Conservation (phyloP, 2,113 vertebrate genomes). For the Dryoscopus gambensis region DNA sequence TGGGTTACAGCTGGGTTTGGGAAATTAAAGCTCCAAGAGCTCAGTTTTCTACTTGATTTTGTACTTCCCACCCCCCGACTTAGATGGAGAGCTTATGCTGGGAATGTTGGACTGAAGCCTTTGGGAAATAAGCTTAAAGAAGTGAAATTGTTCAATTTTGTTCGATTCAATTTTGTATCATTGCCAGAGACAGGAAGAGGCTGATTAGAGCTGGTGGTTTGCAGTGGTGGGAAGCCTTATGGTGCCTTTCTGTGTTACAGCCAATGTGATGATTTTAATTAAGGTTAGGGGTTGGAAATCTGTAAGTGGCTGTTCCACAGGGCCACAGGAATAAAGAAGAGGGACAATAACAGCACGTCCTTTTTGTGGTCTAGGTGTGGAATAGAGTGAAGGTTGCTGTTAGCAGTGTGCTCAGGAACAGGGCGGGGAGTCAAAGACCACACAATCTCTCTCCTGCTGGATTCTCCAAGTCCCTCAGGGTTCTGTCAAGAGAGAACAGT, state of each 20-base stretch:
- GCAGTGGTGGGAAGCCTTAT: neutral
- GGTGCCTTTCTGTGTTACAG: neutral
- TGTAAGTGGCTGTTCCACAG: neutral
- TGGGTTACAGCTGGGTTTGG: constrained; percentile 10
- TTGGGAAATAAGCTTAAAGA: constrained; percentile 48
- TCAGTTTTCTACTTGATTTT: constrained; percentile 15
- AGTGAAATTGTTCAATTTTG: constrained; percentile 37
- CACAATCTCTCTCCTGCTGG: neutral
- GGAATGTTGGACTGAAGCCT: neutral
- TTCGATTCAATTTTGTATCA: constrained; percentile 22
- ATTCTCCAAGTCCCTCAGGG: neutral
- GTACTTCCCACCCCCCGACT: neutral
- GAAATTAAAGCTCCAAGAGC: constrained; percentile 40
- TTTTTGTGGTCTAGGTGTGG: neutral
- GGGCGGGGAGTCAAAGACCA: neutral
- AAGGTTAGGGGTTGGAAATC: neutral
- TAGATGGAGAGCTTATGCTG: neutral
- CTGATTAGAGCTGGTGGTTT: neutral
- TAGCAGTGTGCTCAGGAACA: neutral
- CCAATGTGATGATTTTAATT: neutral
- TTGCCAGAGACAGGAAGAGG: neutral
- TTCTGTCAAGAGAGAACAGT: neutral
- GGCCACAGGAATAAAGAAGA: neutral
- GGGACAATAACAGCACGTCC: neutral
- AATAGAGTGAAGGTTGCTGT: neutral